These are phyloP conservation scores for Rhabditoides inermis DNA, from an alignment of 2,888 invertebrate genomes.

Conservation along the genomic window DNA sequence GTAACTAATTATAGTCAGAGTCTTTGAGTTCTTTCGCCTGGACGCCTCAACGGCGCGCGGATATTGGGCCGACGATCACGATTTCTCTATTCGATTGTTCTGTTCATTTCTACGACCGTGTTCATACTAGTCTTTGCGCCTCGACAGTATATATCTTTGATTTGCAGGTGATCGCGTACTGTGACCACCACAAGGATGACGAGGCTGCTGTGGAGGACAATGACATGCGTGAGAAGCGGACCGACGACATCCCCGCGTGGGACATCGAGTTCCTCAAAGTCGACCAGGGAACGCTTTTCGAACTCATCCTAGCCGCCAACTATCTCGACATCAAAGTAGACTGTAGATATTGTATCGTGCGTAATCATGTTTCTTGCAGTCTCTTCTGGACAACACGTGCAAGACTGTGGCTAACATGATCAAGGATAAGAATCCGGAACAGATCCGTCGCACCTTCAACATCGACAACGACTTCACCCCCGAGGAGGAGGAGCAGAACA, in stretches of 20 bases:
- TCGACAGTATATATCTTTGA: too few species aligned
- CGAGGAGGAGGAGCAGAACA: slow-evolving; percentile 77
- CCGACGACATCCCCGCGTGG: slow-evolving; percentile 97
- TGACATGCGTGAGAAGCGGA: slow-evolving; percentile 93
- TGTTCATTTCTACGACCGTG: too few species aligned
- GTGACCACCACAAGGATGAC: slow-evolving; percentile 68
- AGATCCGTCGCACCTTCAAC: slow-evolving; percentile 60
- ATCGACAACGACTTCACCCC: slow-evolving; percentile 63
- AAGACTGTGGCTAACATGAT: slow-evolving; percentile 66
- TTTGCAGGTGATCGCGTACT: slow-evolving; percentile 54
- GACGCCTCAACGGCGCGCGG: too few species aligned
- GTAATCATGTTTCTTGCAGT: too few species aligned
- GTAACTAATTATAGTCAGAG: neutral
- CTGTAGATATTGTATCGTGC: too few species aligned
- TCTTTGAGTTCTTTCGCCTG: too few species aligned
- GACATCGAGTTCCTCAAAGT: slow-evolving; percentile 98
- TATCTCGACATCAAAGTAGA: slow-evolving; percentile 89
- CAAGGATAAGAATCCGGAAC: slow-evolving; percentile 60
- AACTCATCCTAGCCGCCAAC: slow-evolving; percentile 89
- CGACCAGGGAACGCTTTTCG: slow-evolving; percentile 90
- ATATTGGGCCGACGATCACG: too few species aligned
- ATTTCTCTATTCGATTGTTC: too few species aligned
- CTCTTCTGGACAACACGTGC: slow-evolving; percentile 85
- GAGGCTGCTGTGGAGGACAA: slow-evolving; percentile 77
- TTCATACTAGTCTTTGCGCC: too few species aligned